Conservation (phyloP, 53 echinoderm and acorn worm genomes). For the Hippasteria phrygiana region DNA sequence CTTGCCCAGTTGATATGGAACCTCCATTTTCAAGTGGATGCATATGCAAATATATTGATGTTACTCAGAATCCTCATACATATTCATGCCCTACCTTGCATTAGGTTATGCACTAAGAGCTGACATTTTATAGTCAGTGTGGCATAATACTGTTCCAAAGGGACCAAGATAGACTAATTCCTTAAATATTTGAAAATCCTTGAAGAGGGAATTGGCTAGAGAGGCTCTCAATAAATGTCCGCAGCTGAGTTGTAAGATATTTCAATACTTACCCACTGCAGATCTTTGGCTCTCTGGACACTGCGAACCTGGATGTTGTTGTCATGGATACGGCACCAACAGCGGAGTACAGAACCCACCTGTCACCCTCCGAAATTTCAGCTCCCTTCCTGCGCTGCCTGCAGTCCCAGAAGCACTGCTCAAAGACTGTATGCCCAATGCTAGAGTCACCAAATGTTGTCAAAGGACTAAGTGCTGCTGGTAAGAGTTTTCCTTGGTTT, state of each 20-base stretch:
- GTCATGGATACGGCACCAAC: constrained; percentile 60
- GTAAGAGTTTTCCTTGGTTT: background rate
- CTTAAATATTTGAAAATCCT: too few species aligned
- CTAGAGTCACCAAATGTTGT: constrained; percentile 70
- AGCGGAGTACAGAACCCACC: constrained; percentile 53
- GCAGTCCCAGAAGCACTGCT: background rate
- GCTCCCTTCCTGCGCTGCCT: constrained; percentile 64
- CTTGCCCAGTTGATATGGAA: too few species aligned
- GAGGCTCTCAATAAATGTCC: background rate
- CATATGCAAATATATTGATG: too few species aligned
- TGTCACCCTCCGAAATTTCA: constrained; percentile 44
- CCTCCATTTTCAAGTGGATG: too few species aligned
- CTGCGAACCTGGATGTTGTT: constrained; percentile 37
- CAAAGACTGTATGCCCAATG: constrained; percentile 7
- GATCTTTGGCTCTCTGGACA: constrained; percentile 57
- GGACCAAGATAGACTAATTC: too few species aligned
- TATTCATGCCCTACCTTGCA: too few species aligned
- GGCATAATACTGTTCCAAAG: too few species aligned
- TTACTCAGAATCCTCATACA: too few species aligned
- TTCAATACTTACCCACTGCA: constrained; percentile 30
- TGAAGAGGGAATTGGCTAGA: too few species aligned
- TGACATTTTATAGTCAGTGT: too few species aligned
- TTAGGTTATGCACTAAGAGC: too few species aligned
- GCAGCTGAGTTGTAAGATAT: background rate
- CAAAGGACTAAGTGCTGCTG: constrained; percentile 64